phyloP scores from a whole-genome alignment of 2,888 invertebrate genomes.

The Mythimna ferrago region DNA sequence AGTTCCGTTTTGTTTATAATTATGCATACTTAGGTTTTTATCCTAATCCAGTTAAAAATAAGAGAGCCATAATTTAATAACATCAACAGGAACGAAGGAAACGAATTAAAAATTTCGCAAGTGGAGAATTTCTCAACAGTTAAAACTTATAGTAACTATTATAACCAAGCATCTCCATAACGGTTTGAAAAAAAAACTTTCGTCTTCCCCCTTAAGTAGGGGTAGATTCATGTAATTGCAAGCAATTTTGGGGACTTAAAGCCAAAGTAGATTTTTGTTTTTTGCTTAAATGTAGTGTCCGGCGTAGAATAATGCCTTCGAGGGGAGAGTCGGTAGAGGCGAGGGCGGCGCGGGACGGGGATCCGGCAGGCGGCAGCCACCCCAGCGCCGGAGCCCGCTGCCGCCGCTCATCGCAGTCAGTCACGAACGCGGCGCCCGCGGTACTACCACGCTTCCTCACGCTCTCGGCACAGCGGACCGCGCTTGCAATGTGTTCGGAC shows the following conservation, averaged over 20 bases:
- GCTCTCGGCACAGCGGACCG: conserved; percentile 57
- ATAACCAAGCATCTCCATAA: conserved; percentile 2
- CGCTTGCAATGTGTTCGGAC: conserved; percentile 78
- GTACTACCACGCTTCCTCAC: conserved; percentile 55
- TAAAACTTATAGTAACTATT: conserved; percentile 2
- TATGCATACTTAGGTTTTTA: conserved; percentile 1
- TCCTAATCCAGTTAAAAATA: neutral
- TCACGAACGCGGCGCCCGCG: conserved; percentile 70
- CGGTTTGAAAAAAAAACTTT: conserved; percentile 17
- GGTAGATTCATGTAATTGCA: conserved; percentile 45
- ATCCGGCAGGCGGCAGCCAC: conserved; percentile 60
- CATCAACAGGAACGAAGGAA: neutral
- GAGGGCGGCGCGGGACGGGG: conserved; percentile 62
- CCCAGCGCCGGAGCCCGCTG: conserved; percentile 59
- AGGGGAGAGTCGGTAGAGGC: conserved; percentile 42
- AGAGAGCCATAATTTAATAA: neutral
- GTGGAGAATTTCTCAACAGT: neutral
- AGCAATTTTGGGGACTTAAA: conserved; percentile 49
- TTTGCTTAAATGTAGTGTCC: conserved; percentile 64
- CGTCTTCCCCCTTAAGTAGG: neutral
- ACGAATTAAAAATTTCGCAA: conserved; percentile 1
- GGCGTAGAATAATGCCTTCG: conserved; percentile 62
- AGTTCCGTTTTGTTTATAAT: conserved; percentile 13
- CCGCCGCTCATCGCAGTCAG: conserved; percentile 66
- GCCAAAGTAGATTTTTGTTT: conserved; percentile 57